Conservation (phyloP, 2,113 vertebrate species). For the Centrocercus urophasianus region DNA sequence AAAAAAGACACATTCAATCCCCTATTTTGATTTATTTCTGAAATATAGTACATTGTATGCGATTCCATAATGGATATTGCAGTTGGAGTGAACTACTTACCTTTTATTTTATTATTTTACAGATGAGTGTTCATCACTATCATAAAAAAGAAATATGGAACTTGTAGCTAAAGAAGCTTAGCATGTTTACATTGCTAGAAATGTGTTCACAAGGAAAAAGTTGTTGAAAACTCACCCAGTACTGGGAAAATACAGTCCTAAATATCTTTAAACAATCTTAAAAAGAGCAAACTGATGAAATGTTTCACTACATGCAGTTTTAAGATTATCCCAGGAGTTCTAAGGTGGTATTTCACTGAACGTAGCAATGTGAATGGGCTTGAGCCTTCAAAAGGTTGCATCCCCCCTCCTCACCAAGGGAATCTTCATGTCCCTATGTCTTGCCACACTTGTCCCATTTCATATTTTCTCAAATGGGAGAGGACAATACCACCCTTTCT, state of each 20-base stretch:
- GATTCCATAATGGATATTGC: not conserved
- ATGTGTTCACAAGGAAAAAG: not conserved
- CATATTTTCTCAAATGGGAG: not conserved
- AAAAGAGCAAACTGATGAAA: not conserved
- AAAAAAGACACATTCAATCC: not conserved
- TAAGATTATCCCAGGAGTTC: not conserved
- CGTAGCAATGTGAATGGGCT: not conserved
- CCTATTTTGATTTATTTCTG: slow-evolving; percentile 15
- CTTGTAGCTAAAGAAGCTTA: not conserved
- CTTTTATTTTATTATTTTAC: not conserved
- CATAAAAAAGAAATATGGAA: slow-evolving; percentile 32
- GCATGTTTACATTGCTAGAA: slow-evolving; percentile 19
- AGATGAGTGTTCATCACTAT: not conserved
- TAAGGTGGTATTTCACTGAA: not conserved
- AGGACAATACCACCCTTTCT: accelerated
- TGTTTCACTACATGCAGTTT: slow-evolving; percentile 12
- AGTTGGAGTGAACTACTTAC: not conserved
- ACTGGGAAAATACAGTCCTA: slow-evolving; percentile 10
- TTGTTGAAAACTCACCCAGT: slow-evolving; percentile 5
- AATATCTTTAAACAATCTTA: not conserved
- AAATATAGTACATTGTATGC: not conserved
- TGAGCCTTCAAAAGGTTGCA: not conserved
- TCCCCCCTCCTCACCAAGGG: not conserved
- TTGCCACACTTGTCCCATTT: not conserved
- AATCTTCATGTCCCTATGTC: not conserved